Conservation (phyloP, 2,888 invertebrate genomes). For the Nomada flava region DNA sequence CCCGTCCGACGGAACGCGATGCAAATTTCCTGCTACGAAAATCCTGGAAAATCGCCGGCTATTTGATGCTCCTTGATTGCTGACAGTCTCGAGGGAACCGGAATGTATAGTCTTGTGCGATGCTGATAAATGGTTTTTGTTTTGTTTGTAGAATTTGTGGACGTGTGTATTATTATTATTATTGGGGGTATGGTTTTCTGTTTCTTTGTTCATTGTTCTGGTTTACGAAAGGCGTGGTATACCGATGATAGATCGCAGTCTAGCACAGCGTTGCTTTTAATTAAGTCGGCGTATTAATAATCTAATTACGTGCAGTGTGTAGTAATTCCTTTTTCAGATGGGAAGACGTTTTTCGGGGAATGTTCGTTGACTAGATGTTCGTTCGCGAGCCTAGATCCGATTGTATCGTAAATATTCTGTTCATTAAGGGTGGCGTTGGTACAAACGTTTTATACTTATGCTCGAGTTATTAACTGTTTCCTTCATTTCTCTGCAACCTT, state of each 20-base stretch:
- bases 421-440: not conserved
- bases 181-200: not conserved
- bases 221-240: not conserved
- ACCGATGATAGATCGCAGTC: not conserved
- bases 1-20: conserved; percentile 15
- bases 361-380: not conserved
- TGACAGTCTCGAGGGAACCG: not conserved
- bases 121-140: too few relatives aligned
- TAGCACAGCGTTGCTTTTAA: not conserved
- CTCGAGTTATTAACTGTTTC: conserved; percentile 3
- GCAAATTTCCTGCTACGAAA: conserved; percentile 33
- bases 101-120: too few relatives aligned
- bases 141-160: too few relatives aligned
- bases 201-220: not conserved
- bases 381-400: not conserved
- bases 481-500: not conserved
- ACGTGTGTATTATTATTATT: too few relatives aligned
- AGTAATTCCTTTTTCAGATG: not conserved
- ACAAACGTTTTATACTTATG: not conserved
- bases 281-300: not conserved
- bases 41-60: conserved; percentile 45
- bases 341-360: not conserved
- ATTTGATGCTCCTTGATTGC: not conserved
- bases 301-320: not conserved
- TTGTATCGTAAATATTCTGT: conserved; percentile 3